These are phyloP conservation scores for Drosophila ananassae DNA, from an alignment of 1,140 invertebrate genomes.

Conservation along the genomic window DNA sequence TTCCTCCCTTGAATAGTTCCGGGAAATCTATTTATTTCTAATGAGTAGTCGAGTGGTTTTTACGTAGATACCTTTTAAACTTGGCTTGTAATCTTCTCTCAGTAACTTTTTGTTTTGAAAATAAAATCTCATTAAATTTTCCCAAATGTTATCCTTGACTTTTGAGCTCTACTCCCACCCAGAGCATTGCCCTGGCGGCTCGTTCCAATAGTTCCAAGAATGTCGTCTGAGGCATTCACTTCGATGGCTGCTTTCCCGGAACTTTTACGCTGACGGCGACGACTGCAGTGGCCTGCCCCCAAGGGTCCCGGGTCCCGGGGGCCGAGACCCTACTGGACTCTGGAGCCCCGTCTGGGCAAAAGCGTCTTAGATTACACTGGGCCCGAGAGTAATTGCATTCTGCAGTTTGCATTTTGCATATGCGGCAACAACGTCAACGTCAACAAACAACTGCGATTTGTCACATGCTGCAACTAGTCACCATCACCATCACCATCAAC, in stretches of 20 bases:
- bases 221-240: slow-evolving; percentile 58
- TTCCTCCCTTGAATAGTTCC: not conserved
- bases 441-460: slow-evolving; percentile 61
- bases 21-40: slow-evolving; percentile 10
- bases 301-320: not conserved
- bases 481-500: slow-evolving; percentile 30
- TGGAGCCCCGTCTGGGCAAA: not conserved
- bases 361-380: slow-evolving; percentile 41
- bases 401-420: slow-evolving; percentile 40
- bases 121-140: not conserved
- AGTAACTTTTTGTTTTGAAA: not conserved
- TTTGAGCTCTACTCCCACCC: slow-evolving; percentile 12
- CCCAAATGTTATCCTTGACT: slow-evolving; percentile 28
- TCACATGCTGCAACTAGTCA: slow-evolving; percentile 56
- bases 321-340: not conserved
- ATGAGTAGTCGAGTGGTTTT: not conserved
- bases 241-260: slow-evolving; percentile 62
- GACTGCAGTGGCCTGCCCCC: not conserved
- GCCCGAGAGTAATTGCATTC: slow-evolving; percentile 65
- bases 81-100: too few relatives aligned
- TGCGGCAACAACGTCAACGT: slow-evolving; percentile 23
- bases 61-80: too few relatives aligned
- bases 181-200: slow-evolving; percentile 27
- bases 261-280: slow-evolving; percentile 46
- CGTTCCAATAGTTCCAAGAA: slow-evolving; percentile 57